Base-by-base conservation (phyloP, 1,140 invertebrate species). In the Copidosoma floridanum region DNA sequence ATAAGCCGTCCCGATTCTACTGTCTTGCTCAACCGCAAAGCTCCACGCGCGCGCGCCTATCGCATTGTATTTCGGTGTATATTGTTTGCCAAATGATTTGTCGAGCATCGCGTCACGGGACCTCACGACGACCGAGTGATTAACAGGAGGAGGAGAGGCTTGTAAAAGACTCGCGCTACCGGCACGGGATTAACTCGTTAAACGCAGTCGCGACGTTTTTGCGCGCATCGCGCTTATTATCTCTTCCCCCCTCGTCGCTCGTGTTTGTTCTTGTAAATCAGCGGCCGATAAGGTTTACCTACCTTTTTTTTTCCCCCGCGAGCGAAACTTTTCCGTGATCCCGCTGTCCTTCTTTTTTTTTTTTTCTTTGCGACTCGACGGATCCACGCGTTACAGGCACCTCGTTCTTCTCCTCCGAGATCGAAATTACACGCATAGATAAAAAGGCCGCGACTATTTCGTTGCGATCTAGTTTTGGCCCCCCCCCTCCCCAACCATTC, bases 191-290 rank as follows among this genome's bases (percentile, higher is more conserved):
- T 79, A 80, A 72, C 72, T 71, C 70, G 71, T 74, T 77, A 71
- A 68, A 67, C 72, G 76, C 67, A 74, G 73, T 75, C 76, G 68
- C 55, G 40, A 23, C 64, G n/a, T n/a, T n/a, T n/a, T n/a, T n/a
- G n/a, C n/a, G n/a, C n/a, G n/a, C n/a, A n/a, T n/a, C n/a, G n/a
- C n/a, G n/a, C n/a, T n/a, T n/a, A n/a, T n/a, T n/a, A n/a, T 62
- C 61, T 73, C 72, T 77, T 78, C 73, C 71, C 65, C 58, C 66
- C 47, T 2, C 24, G 24, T 29, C 50, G 50, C 67, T 67, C 71
- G 61, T 77, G 69, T 78, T 78, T 77, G 66, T 74, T 75, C 75
- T 76, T 77, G 69, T 80, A 79, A 80, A 80, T 80, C 78, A 79
- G 71, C 61, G 63, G 59, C 71, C 62, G 70, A 80, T 80, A 80